Evolutionary conservation across 92 coral and sea anemone species (phyloP).

Genomic region (Epizoanthus stellaris): DNA sequence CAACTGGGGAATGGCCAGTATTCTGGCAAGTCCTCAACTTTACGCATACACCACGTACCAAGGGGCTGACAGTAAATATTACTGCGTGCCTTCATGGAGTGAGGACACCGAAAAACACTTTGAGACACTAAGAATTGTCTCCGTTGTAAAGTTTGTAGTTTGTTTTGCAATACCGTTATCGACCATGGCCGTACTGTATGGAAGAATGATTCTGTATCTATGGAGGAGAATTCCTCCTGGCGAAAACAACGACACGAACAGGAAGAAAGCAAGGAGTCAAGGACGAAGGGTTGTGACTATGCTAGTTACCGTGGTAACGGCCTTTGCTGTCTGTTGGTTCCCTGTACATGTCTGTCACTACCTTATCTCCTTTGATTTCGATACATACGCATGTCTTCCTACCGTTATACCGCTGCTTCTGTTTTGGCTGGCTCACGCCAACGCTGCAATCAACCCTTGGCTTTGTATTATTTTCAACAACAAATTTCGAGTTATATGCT

Average conservation of each 20-base stretch:
- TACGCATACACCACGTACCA: conserved; percentile 3
- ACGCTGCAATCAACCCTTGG: conserved; percentile 44
- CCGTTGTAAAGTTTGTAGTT: not conserved
- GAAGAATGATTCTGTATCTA: conserved; percentile 29
- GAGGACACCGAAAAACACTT: not conserved
- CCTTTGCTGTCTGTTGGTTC: conserved; percentile 32
- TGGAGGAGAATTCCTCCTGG: conserved; percentile 44
- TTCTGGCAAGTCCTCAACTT: conserved; percentile 30
- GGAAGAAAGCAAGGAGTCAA: conserved; percentile 16
- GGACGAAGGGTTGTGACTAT: conserved; percentile 25
- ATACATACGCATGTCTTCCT: conserved; percentile 39
- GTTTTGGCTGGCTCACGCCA: conserved; percentile 43
- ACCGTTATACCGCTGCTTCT: not conserved
- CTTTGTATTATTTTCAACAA: conserved; percentile 26
- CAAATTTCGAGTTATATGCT: conserved; percentile 19
- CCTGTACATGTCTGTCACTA: conserved; percentile 41
- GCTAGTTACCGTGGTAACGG: conserved; percentile 44
- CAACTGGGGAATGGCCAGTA: not conserved
- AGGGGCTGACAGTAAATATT: not conserved
- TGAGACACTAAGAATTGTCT: not conserved
- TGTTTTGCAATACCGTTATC: conserved; percentile 12
- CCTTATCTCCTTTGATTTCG: conserved; percentile 34
- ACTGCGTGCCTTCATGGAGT: conserved; percentile 33
- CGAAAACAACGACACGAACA: conserved; percentile 27
- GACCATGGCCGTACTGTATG: conserved; percentile 14